Base-by-base conservation (phyloP, 2,797 vertebrate species). In the Pseudochromis fuscus region DNA sequence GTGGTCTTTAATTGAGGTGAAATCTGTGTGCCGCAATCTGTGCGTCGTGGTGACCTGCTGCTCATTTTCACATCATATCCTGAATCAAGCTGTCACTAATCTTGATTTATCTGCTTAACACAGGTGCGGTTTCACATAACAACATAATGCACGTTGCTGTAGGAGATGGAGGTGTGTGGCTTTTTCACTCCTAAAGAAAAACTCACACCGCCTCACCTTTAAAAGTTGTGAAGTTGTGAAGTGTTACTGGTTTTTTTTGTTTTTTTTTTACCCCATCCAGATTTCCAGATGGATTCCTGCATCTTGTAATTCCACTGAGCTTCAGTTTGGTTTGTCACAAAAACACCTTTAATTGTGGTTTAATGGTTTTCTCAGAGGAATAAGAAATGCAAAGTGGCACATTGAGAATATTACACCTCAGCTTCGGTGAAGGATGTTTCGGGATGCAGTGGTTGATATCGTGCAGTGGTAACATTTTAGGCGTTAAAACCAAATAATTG, bases 151-250 rank as follows among this genome's bases (percentile, higher is more conserved):
- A 40, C 15, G 0, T 40, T 35, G 25, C 15, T 30, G 37, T 25
- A 31, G n/a, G 40, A 44, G 30, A 21, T 72, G 49, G 27, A 18
- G 52, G 44, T 1, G 23, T 50, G 49, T 7, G 31, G 37, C 23
- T 27, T 56, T 18, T 19, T 64, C 21, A 28, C 13, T 24, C 35
- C 44, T 18, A 4, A 33, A 50, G 24, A 31, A 21, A 44, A 62
- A 42, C 57, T 46, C 28, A 16, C 19, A 73, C 58, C 31, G 31
- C 77, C 53, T 46, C 18, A 51, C 60, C 19, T 63, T 62, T 18
- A 5, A 45, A 75, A 76, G 45, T 57, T 86, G 79, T 74, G 73
- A 77, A 58, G 53, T 60, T n/a, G 10, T 8, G 55, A 55, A 35
- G 5, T n/a, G n/a, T n/a, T n/a, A n/a, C n/a, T n/a, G n/a, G n/a